Evolutionary conservation across 2,113 vertebrate species (phyloP), one percentile per base, ranked within the genome.

Genomic region (Zootoca vivipara): DNA sequence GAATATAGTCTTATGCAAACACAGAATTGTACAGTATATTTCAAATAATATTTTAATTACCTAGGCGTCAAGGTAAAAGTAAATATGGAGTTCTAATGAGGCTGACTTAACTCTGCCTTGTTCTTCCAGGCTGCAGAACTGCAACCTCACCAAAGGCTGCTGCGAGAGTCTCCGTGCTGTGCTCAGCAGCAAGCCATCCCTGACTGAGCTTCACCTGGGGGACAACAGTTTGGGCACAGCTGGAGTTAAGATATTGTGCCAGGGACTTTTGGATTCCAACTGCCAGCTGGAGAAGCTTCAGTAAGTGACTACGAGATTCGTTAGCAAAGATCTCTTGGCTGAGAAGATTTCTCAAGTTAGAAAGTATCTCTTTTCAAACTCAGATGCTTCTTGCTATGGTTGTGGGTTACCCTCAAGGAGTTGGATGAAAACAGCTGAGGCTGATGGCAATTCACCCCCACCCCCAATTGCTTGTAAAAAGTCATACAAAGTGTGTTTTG

Each of bases 261-360:
- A 96, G 62, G 97, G 96, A 2, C 90, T 97, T 3, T 86, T 94
- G 96, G 96, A 96, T 73, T 91, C 97, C 67, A 93, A 85, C 91
- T 97, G 97, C 82, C 91, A 87, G 35, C 89, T 97, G 18, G 95
- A 96, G 92, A 96, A 81, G 69, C 92, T 97, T 52, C 93, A 95
- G 97, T 97, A 95, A 96, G 96, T 96, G 81, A 5, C 77, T 12
- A 2, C 26, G 62, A 9, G 8, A 70, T 28, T 22, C 13, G 40
- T 9, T 35, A 56, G 15, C 40, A 67, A 78, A 64, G 67, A 30
- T 6, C 5, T n/a, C 56, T 73, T 74, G 28, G 16, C 30, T 83
- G 16, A 28, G 67, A 56, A 52, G 30, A 86, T 52, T 28, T 77
- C 28, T 24, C 7, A 28, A 1, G 2, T 38, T 80, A 26, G 12